Evolutionary conservation across 1,140 invertebrate genomes (phyloP), one percentile per base, ranked within the genome.

Genomic region (Drosophila kohkoa): DNA sequence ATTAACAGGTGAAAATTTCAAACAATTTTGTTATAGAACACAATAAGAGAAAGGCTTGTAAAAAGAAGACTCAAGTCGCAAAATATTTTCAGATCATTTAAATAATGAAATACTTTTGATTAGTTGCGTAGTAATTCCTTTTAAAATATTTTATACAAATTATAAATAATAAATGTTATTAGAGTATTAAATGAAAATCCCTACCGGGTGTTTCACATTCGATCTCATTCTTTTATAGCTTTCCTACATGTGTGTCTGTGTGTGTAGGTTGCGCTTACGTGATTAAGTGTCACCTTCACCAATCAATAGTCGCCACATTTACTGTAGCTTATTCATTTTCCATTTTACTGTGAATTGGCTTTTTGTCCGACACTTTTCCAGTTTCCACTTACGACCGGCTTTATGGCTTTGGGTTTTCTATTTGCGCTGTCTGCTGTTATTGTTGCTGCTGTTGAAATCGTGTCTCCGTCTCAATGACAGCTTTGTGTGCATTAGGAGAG

Each of bases 181-280:
- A 32, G 6, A 1, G 7, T 32, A 7, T 32, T 32, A 6, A 6
- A 6, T 6, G 7, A 38, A 38, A 38, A 38, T 38, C 2, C 35
- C 35, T 11, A 10, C 2, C 35, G 7, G 35, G 35, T 38, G 10
- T 38, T 10, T 11, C 8, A 38, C 35, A 10, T 7, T 38, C 8
- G 35, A 38, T 7, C 35, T 10, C 35, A 38, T 2, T 10, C 35
- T 3, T 10, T 10, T 11, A 10, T 38, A 38, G 35, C 35, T 38
- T 38, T 38, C 8, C 10, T 10, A 38, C 35, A 1, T 58, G 41
- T 49, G 6, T 48, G 2, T 46, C 3, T 58, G 13, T 58, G 8
- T 55, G 59, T 71, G 73, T 75, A 68, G 68, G 73, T 59, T 64
- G 58, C 15, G 67, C 51, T 64, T 77, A 74, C 63, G 70, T 63